Evolutionary conservation across 2,797 vertebrate species (phyloP).

Genomic region (Dipus sagitta): DNA sequence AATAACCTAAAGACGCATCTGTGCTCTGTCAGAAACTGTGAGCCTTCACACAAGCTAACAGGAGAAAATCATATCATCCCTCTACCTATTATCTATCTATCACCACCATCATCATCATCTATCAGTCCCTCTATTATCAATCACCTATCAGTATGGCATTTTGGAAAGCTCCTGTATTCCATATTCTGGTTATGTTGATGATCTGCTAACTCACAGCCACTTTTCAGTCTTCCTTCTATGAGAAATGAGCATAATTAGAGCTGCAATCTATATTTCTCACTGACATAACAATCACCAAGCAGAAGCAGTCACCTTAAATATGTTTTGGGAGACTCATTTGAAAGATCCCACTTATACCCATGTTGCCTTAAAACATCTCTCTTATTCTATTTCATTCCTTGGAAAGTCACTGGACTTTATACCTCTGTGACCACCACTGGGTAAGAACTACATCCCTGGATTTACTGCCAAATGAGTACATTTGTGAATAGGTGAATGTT

Average conservation of each 20-base stretch:
- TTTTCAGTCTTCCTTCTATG: background rate
- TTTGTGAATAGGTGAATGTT: background rate
- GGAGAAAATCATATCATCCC: background rate
- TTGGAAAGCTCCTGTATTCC: constrained; percentile 8
- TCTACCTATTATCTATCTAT: background rate
- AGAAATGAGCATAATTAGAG: constrained; percentile 37
- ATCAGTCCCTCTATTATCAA: background rate
- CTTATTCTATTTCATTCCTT: background rate
- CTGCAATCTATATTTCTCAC: background rate
- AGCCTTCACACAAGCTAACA: background rate
- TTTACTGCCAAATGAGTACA: background rate
- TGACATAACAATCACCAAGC: background rate
- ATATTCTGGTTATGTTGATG: background rate
- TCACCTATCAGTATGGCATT: background rate
- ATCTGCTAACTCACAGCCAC: background rate
- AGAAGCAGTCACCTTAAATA: background rate
- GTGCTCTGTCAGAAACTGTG: background rate
- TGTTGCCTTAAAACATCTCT: background rate
- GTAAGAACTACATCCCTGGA: background rate
- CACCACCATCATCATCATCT: background rate
- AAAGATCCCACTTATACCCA: background rate
- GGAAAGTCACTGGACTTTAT: background rate
- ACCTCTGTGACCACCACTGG: background rate
- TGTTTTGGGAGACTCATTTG: background rate
- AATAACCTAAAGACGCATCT: constrained; percentile 24